phyloP scores from a whole-genome alignment of 2,113 vertebrate genomes.

The Hydrochoerus hydrochaeris region DNA sequence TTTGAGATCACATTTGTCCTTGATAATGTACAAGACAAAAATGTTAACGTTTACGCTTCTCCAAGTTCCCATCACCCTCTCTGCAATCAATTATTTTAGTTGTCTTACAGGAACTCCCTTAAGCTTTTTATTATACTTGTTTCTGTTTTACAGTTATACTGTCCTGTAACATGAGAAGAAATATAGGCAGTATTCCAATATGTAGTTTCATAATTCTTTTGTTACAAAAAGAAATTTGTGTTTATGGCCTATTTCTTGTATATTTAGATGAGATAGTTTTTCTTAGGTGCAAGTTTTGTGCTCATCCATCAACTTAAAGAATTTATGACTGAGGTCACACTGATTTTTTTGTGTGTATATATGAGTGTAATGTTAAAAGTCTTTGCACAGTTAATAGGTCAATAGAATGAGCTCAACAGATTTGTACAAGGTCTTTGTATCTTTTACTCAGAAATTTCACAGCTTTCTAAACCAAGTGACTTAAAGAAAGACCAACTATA shows the following conservation, averaged over 20 bases:
- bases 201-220: conserved; percentile 20
- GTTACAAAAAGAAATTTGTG: background rate
- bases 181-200: background rate
- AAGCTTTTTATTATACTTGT: background rate
- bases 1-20: background rate
- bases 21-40: background rate
- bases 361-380: background rate
- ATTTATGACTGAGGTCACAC: background rate
- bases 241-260: conserved; percentile 7
- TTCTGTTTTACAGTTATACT: conserved; percentile 2
- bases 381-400: background rate
- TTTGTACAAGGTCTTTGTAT: background rate
- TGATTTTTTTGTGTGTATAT: background rate
- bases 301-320: background rate
- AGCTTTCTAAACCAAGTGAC: conserved; percentile 38
- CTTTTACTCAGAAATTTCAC: conserved; percentile 36
- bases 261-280: conserved; percentile 13
- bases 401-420: background rate
- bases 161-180: background rate
- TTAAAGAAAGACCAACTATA: background rate
- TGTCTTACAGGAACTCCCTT: background rate
- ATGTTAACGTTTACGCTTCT: background rate
- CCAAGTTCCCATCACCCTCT: background rate
- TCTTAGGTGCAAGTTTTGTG: background rate
- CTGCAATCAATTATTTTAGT: background rate